Conservation (phyloP, 2,888 invertebrate genomes). For the Caenorhabditis sinica region DNA sequence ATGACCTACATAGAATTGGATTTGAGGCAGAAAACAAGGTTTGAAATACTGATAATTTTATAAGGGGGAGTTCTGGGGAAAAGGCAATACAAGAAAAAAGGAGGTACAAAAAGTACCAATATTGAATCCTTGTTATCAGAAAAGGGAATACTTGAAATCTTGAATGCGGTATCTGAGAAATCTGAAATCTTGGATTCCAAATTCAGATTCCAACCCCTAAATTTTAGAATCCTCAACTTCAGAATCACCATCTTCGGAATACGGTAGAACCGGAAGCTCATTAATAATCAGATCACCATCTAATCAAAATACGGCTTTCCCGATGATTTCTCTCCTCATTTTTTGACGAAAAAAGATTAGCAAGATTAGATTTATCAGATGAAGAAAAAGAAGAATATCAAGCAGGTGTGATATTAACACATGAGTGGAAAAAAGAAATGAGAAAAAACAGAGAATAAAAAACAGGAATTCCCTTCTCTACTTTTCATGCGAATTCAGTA, state of each 20-base stretch:
- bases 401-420: conserved; percentile 40
- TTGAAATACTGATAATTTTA: too few species aligned
- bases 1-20: background rate
- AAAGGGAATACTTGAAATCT: background rate
- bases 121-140: too few species aligned
- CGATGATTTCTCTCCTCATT: conserved; percentile 1
- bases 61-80: background rate
- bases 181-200: too few species aligned
- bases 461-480: conserved; percentile 34
- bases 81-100: too few species aligned
- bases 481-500: conserved; percentile 24
- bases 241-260: background rate
- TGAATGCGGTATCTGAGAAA: too few species aligned
- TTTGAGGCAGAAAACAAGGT: background rate
- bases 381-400: conserved; percentile 1
- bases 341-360: conserved; percentile 41
- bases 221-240: too few species aligned
- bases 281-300: background rate
- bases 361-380: conserved; percentile 38
- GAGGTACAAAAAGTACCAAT: too few species aligned
- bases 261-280: conserved; percentile 31
- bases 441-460: conserved; percentile 1
- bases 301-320: conserved; percentile 9
- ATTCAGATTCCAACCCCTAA: too few species aligned
- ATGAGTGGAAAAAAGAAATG: conserved; percentile 7